A percentile compares a stretch with the other conserved stretches of the same genome.
Conservation (phyloP, 2,113 vertebrate species). For the Poecile atricapillus region DNA sequence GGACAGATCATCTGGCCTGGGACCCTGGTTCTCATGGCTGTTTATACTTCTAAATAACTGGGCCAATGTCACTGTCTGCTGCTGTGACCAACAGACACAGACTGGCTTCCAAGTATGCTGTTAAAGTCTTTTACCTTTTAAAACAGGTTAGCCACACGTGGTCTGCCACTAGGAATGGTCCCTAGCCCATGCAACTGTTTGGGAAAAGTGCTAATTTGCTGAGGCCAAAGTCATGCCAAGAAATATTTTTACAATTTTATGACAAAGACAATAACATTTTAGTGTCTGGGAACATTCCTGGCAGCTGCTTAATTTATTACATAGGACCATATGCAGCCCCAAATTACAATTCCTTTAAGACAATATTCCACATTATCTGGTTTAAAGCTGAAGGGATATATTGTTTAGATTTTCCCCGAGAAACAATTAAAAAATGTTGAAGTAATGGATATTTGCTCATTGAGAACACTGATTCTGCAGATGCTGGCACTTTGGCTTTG, state of each 20-base stretch:
- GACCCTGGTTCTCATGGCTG: neutral
- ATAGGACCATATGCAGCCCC: neutral
- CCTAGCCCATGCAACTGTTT: neutral
- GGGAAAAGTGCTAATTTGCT: neutral
- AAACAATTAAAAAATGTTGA: slow-evolving; percentile 20
- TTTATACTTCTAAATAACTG: neutral
- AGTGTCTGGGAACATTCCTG: neutral
- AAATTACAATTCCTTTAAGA: slow-evolving; percentile 12
- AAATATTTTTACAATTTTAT: neutral
- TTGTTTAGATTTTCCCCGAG: slow-evolving; percentile 17
- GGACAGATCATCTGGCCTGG: neutral
- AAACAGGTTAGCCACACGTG: neutral
- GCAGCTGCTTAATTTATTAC: slow-evolving; percentile 2
- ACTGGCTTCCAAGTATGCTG: neutral
- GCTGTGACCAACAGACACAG: neutral
- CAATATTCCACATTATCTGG: neutral
- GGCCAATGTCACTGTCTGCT: neutral
- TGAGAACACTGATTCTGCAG: slow-evolving; percentile 3
- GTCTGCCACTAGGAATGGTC: neutral
- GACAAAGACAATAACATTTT: neutral
- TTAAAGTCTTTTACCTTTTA: neutral
- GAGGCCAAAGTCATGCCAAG: neutral
- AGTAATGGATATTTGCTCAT: slow-evolving; percentile 21
- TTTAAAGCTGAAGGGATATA: neutral
- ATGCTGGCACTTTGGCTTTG: neutral